Conservation (phyloP, 2,888 invertebrate genomes). For the Bhutanitis thaidina region DNA sequence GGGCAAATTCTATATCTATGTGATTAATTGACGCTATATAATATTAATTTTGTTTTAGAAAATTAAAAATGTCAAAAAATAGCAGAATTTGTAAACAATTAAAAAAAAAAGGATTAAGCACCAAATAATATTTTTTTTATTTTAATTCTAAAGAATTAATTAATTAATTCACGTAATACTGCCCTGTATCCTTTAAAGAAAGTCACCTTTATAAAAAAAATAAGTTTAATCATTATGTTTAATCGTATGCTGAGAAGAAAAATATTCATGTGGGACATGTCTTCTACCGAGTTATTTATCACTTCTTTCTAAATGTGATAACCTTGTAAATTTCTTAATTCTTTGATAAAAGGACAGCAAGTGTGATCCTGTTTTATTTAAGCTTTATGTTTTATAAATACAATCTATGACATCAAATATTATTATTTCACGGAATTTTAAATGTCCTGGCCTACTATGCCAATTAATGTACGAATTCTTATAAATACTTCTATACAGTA, state of each 20-base stretch:
- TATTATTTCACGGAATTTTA: background rate
- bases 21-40: conserved; percentile 10
- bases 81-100: no score
- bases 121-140: no score
- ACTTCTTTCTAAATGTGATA: conserved; percentile 1
- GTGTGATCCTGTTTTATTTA: conserved; percentile 5
- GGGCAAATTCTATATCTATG: no score
- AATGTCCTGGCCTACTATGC: background rate
- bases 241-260: background rate
- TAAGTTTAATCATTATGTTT: no score
- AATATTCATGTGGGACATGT: background rate
- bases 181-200: no score
- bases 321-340: conserved; percentile 1
- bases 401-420: conserved; percentile 13
- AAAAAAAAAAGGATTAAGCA: no score
- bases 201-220: background rate
- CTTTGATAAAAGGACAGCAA: conserved; percentile 17
- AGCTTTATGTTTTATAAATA: background rate
- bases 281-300: background rate
- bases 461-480: conserved; percentile 7
- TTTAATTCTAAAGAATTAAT: no score
- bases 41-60: background rate
- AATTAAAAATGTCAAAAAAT: no score
- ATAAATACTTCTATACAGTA: conserved; percentile 15
- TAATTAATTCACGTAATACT: background rate